phyloP scores from a whole-genome alignment of 2,888 invertebrate genomes.

The Anodontia alba region DNA sequence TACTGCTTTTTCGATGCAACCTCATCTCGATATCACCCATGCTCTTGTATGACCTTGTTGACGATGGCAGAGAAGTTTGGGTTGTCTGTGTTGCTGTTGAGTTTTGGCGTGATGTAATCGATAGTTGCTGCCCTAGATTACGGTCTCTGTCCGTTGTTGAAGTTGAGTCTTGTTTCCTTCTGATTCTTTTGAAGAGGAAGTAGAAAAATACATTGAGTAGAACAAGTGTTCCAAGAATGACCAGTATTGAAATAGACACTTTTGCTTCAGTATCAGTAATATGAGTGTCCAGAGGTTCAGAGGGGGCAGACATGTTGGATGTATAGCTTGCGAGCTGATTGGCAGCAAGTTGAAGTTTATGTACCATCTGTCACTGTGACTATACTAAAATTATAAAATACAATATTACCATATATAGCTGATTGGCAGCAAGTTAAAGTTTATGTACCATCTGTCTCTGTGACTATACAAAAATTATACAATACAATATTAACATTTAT shows the following conservation, averaged over 20 bases:
- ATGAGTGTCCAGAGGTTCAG: background rate
- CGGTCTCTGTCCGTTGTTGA: background rate
- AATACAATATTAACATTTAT: too few species aligned
- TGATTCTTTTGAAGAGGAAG: conserved; percentile 26
- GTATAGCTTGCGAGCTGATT: background rate
- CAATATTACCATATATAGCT: too few species aligned
- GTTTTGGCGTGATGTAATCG: background rate
- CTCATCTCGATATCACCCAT: background rate
- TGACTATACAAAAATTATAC: too few species aligned
- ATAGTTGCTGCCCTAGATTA: background rate
- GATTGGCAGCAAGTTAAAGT: background rate
- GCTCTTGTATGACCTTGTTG: background rate
- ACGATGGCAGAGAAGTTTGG: background rate
- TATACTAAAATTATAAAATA: too few species aligned
- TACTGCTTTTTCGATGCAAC: background rate
- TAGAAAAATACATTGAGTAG: conserved; percentile 44
- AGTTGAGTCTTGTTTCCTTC: background rate
- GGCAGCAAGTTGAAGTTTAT: background rate
- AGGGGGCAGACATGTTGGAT: background rate
- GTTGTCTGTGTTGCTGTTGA: background rate
- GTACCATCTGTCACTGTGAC: background rate
- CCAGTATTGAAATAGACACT: conserved; percentile 24
- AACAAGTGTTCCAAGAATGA: conserved; percentile 27
- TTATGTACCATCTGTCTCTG: background rate
- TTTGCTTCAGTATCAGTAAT: conserved; percentile 7